Conservation (phyloP, 1,140 invertebrate genomes). For the Drosophila kohkoa region DNA sequence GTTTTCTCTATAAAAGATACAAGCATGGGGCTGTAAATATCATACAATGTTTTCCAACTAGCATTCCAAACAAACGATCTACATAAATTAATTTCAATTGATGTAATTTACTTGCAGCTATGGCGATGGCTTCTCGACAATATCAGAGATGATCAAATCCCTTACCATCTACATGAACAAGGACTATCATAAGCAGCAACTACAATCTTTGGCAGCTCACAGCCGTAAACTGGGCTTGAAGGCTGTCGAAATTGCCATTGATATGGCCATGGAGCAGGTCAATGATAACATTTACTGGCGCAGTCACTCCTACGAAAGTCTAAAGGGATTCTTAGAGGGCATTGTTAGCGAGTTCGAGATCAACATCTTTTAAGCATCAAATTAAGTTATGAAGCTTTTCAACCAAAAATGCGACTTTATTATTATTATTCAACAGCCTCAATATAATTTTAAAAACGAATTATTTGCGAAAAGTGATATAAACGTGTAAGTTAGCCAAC, state of each 20-base stretch:
- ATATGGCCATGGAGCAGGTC: conserved; percentile 80
- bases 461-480: conserved; percentile 83
- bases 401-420: conserved; percentile 69
- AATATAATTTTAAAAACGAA: conserved; percentile 75
- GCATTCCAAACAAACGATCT: no score
- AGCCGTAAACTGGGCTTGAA: conserved; percentile 72
- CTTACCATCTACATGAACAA: conserved; percentile 86
- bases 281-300: conserved; percentile 84
- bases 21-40: no score
- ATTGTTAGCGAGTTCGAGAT: conserved; percentile 82
- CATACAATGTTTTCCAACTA: no score
- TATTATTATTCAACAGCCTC: conserved; percentile 69
- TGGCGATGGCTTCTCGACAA: conserved; percentile 85
- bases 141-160: conserved; percentile 85
- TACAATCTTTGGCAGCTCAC: conserved; percentile 66
- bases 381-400: conserved; percentile 57
- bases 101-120: conserved; percentile 67
- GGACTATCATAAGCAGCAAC: conserved; percentile 81
- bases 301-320: conserved; percentile 74
- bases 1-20: not conserved
- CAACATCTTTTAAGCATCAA: conserved; percentile 73
- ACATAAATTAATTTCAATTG: no score
- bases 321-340: conserved; percentile 74
- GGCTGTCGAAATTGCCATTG: conserved; percentile 72
- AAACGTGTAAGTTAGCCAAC: conserved; percentile 80